Evolutionary conservation across 2,797 vertebrate species (phyloP), one percentile per base, ranked within the genome.

Genomic region (Sebastiscus tertius): DNA sequence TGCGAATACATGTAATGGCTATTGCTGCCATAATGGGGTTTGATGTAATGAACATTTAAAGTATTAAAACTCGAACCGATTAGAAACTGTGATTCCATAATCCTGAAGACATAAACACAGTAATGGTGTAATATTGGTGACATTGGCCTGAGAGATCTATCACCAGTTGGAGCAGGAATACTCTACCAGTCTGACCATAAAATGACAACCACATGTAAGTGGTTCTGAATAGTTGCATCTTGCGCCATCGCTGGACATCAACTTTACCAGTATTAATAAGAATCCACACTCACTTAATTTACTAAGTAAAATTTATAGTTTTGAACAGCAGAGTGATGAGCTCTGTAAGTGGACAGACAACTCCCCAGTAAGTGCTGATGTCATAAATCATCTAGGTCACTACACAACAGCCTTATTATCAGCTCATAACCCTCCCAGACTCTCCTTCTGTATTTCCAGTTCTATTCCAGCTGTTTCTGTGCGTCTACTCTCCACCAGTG

Each of bases 381-480:
- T 36, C n/a, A 20, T 69, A 49, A 33, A 49, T 56, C 4, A 26
- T 67, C n/a, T 18, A 4, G 42, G 42, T 14, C 31, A 14, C 2
- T 67, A 70, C 22, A 36, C 11, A 60, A 20, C 1, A 4, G 52
- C 0, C 59, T 46, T 64, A 2, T 77, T 42, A 42, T 42, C 39
- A 42, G 14, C 39, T 79, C 31, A 31, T 61, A 31, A 46, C 66
- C 3, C 63, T 80, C 68, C 55, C 4, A 18, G 42, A 65, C 75
- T 55, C 64, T 82, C 54, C 71, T 34, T 42, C 77, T 76, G 54
- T 64, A 59, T 87, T 87, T 80, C 76, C 64, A 81, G 1, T 54
- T 85, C 65, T 71, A 16, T 80, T 88, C 84, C 91, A 92, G 88
- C 80, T 79, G 89, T 88, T 92, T 90, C 67, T 86, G 75, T 33